Base-by-base conservation (phyloP, 2,797 vertebrate genomes). In the Gallinago nigripennis region DNA sequence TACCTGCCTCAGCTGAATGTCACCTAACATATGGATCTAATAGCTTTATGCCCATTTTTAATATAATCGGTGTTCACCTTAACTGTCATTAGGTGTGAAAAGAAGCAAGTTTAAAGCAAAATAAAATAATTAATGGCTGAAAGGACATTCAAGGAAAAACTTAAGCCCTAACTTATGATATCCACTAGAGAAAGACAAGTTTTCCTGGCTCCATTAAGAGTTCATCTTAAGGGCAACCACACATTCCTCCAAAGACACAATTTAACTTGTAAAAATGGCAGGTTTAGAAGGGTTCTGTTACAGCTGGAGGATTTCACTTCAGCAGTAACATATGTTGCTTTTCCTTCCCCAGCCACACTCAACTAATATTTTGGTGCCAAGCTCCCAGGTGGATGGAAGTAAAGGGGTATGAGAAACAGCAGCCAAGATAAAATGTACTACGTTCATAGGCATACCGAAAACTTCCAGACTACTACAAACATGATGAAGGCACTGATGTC, bases 11-110 rank as follows among this genome's bases (percentile, higher is more conserved):
- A 84, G 71, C 56, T 88, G 82, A 86, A 95, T 92, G 70, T 72
- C 77, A 73, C 84, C 81, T 83, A 92, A 71, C 80, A 86, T 92
- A 94, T 78, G 88, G 60, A 92, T 71, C 69, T 91, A 82, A 94
- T 93, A 88, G 70, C 33, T 78, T 85, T 80, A 87, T 84, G 45
- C 12, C 39, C 48, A 79, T 86, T 91, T 90, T 69, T 90, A 87
- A 92, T 65, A 61, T 79, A 92, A 91, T 92, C 70, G 82, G 41
- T 91, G 75, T 94, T 87, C 57, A 70, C 54, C 51, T 46, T 82
- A 35, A 23, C n/a, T 93, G 79, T 75, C 68, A 91, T 95, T 89
- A 90, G 41, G 16, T 84, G 45, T 24, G 19, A 16, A 80, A 96
- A 53, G 86, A 88, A 70, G 3, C 8, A 61, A 12, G 21, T 78